These are phyloP conservation scores for Epizoanthus ramosus DNA, from an alignment of 92 coral and sea anemone species.

Conservation along the genomic window DNA sequence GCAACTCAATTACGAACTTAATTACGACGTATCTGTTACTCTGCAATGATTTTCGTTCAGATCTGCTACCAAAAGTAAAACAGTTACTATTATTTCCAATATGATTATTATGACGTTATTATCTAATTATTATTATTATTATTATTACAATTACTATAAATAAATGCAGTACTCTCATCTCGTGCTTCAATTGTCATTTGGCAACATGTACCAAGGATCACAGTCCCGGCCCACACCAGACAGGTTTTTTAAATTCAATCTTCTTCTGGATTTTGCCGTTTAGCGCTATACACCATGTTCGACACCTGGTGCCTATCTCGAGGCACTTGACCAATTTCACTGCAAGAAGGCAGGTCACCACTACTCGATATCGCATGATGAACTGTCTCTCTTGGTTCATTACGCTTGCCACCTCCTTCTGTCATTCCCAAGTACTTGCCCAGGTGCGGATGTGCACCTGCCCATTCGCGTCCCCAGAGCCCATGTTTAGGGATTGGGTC, in stretches of 20 bases:
- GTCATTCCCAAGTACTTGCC: conserved; percentile 59
- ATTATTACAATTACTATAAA: too few relatives aligned
- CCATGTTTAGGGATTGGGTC: too few relatives aligned
- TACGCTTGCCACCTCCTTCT: conserved; percentile 44
- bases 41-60: too few relatives aligned
- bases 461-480: too few relatives aligned
- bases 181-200: too few relatives aligned
- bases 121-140: too few relatives aligned
- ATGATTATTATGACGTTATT: too few relatives aligned
- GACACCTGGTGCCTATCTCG: conserved; percentile 63
- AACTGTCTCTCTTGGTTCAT: conserved; percentile 54
- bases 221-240: conserved; percentile 46
- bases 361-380: conserved; percentile 35
- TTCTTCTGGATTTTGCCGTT: conserved; percentile 30
- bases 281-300: conserved; percentile 38
- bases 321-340: conserved; percentile 62
- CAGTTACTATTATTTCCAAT: too few relatives aligned
- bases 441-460: conserved; percentile 59
- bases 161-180: too few relatives aligned
- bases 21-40: too few relatives aligned
- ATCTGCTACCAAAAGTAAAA: too few relatives aligned
- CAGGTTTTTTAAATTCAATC: conserved; percentile 17
- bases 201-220: conserved; percentile 73
- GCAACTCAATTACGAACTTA: too few relatives aligned
- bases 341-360: conserved; percentile 44